A percentile compares a stretch with the other conserved stretches of the same genome.
phyloP scores from a whole-genome alignment of 2,797 vertebrate species.

The Brotula barbata region DNA sequence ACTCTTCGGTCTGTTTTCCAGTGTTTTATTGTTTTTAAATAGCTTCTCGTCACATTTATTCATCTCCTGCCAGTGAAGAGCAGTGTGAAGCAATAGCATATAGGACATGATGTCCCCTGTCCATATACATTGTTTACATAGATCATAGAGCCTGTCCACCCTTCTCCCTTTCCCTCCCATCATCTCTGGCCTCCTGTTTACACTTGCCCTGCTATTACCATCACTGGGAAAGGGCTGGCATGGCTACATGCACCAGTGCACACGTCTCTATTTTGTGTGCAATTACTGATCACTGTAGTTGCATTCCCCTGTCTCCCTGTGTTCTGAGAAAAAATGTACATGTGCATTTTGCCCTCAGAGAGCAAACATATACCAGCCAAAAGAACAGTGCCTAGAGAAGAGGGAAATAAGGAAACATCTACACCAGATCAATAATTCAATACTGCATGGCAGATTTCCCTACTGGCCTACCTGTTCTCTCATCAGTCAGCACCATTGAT shows the following conservation, averaged over 20 bases:
- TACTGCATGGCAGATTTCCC: conserved; percentile 45
- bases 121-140: conserved; percentile 3
- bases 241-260: background rate
- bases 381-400: conserved; percentile 1
- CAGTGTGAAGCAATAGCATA: background rate
- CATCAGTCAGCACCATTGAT: conserved; percentile 49
- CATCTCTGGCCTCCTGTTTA: conserved; percentile 21
- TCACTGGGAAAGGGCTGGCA: background rate
- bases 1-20: background rate
- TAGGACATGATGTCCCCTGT: conserved; percentile 2
- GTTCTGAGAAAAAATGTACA: conserved; percentile 3
- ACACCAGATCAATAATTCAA: conserved; percentile 44
- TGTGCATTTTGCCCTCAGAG: background rate
- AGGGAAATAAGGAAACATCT: conserved; percentile 9
- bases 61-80: background rate
- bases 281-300: background rate
- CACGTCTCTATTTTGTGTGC: background rate
- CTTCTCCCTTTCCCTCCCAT: background rate
- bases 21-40: background rate
- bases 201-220: conserved; percentile 7
- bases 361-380: background rate
- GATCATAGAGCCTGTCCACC: background rate
- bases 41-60: background rate
- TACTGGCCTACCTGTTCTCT: conserved; percentile 6
- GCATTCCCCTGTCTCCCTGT: background rate